Base-by-base conservation (phyloP, 2,888 invertebrate genomes). In the Luperina nickerlii region DNA sequence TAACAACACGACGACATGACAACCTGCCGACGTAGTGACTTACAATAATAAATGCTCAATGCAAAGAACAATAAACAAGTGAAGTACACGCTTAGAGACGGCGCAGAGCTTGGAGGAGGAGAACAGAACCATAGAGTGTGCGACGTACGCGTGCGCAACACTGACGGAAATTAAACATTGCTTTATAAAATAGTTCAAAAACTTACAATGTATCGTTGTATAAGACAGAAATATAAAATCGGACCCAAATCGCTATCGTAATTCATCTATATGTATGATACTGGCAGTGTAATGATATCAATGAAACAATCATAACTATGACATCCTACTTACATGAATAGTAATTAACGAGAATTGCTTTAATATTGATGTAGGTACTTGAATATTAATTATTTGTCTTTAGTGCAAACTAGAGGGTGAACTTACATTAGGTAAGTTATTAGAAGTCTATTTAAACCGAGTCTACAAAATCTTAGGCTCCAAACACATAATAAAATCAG, bases 401-500 rank as follows among this genome's bases (percentile, higher is more conserved):
- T 93, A 93, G 96, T 96, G 96, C 96, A 96, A 96, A 95, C 96
- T 96, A 97, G 95, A 92, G 94, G 94, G 96, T 96, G 96, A 94
- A 94, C 96, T 96, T 96, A 96, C 93, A 93, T 85, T 89, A 90
- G 87, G 92, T 95, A 95, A 93, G 94, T 95, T 94, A 94, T 93
- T 95, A 91, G 91, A 95, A 94, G 91, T 94, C 93, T 96, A 96
- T 94, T 94, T 93, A 95, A 96, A 96, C 95, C 94, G 93, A 96
- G 94, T 94, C 95, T 96, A 96, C 96, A 95, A 95, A 96, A 95
- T 96, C 95, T 97, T 96, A 96, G 97, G 96, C 96, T 95, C 95
- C 95, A 94, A 97, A 97, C 96, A 94, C 95, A 96, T 96, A 96
- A 96, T 96, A 96, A 96, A 97, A 97, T 97, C 97, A 97, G 97